Evolutionary conservation across 2,888 invertebrate species (phyloP).

Genomic region (Microctonus brassicae): DNA sequence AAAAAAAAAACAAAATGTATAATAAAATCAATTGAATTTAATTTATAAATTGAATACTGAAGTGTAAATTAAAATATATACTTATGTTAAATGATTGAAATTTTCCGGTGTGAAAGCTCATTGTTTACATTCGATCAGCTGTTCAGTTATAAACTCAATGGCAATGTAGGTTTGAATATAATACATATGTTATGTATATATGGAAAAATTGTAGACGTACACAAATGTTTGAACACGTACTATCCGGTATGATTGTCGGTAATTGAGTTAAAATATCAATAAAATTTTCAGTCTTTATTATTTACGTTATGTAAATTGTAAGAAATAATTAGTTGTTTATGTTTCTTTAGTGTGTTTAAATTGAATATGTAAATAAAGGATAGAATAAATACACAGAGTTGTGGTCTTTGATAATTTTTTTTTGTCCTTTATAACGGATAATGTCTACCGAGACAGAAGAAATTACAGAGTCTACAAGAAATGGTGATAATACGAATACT

Average conservation of each 20-base stretch:
- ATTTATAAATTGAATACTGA: background rate
- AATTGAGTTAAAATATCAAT: background rate
- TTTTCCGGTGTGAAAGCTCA: too few relatives aligned
- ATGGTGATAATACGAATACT: slow-evolving; percentile 60
- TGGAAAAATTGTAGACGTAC: background rate
- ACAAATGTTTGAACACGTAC: background rate
- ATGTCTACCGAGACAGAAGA: slow-evolving; percentile 59
- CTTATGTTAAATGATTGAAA: too few relatives aligned
- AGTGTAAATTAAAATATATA: too few relatives aligned
- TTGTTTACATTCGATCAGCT: background rate
- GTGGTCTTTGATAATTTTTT: background rate
- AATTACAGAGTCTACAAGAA: slow-evolving; percentile 56
- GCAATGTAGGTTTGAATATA: background rate
- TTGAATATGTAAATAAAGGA: background rate
- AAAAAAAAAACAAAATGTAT: too few relatives aligned
- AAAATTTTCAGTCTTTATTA: too few relatives aligned
- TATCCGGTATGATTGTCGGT: background rate
- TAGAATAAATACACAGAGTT: background rate
- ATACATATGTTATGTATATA: too few relatives aligned
- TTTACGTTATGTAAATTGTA: too few relatives aligned
- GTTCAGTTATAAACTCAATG: background rate
- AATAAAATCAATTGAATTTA: too few relatives aligned
- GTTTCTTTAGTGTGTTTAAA: background rate
- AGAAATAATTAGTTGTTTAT: too few relatives aligned
- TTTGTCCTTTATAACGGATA: slow-evolving; percentile 50